phyloP scores from a whole-genome alignment of 2,888 invertebrate species.

The Hydrotaea diabolus region DNA sequence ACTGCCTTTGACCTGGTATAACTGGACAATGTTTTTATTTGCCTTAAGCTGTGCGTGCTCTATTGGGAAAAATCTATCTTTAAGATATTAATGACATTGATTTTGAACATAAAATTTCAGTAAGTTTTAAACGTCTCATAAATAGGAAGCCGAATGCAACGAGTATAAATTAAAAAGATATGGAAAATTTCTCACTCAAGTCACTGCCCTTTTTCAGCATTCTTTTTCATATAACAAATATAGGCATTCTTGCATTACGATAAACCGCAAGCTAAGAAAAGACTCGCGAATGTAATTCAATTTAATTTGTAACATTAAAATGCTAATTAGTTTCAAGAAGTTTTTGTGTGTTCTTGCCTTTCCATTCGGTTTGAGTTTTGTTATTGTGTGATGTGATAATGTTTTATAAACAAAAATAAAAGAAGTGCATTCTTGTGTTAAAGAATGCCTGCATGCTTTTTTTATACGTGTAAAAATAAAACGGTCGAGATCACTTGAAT shows the following conservation, averaged over 20 bases:
- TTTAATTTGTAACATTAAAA: constrained; percentile 29
- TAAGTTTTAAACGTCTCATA: too few species aligned
- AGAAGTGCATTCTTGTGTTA: not conserved
- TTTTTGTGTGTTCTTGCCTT: not conserved
- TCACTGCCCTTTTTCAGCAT: not conserved
- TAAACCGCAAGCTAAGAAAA: too few species aligned
- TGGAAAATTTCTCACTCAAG: too few species aligned
- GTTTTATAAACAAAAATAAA: constrained; percentile 14
- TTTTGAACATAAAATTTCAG: too few species aligned
- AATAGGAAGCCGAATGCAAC: too few species aligned
- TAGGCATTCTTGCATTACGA: not conserved
- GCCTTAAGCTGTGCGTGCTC: too few species aligned
- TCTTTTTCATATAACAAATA: not conserved
- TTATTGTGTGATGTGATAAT: not conserved
- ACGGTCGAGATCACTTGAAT: constrained; percentile 37
- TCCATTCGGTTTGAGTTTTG: not conserved
- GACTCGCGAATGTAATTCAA: not conserved
- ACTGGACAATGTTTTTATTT: too few species aligned
- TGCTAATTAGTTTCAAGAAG: constrained; percentile 27
- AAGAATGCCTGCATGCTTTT: too few species aligned
- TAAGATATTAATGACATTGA: too few species aligned
- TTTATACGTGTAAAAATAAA: not conserved
- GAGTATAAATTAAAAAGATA: too few species aligned
- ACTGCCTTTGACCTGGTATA: too few species aligned
- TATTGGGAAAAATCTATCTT: too few species aligned